Percentiles rank a stretch among this genome's conserved stretches.
phyloP scores from a whole-genome alignment of 1,140 invertebrate species.

The Drosophila kohkoa region DNA sequence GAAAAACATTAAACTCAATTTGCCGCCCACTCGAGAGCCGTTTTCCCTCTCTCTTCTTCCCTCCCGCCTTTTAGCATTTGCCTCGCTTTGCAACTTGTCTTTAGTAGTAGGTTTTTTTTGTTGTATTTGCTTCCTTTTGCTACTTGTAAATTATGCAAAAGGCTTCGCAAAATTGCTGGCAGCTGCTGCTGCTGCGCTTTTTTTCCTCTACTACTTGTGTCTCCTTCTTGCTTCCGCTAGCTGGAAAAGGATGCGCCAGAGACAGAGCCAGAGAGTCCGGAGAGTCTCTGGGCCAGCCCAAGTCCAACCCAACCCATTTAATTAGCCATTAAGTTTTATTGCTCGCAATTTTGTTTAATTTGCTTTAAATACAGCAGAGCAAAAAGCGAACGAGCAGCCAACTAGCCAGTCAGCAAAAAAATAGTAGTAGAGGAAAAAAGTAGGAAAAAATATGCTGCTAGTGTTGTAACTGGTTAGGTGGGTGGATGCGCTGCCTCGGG shows the following conservation, averaged over 20 bases:
- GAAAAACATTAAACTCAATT: conserved; percentile 66
- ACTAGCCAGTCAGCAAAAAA: conserved; percentile 28
- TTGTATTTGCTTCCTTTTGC: conserved; percentile 52
- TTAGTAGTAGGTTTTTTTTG: conserved; percentile 25
- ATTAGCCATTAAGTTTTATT: conserved; percentile 83
- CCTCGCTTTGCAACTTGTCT: conserved; percentile 28
- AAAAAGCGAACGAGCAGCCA: conserved; percentile 35
- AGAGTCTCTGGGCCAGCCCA: conserved; percentile 39
- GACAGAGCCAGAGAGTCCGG: not conserved
- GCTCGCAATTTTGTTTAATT: conserved; percentile 82
- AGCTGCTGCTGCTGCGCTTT: conserved; percentile 58
- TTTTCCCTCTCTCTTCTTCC: not conserved
- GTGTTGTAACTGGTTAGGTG: conserved; percentile 63
- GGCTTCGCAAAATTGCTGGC: conserved; percentile 70
- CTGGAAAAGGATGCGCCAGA: conserved; percentile 39
- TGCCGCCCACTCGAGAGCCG: conserved; percentile 38
- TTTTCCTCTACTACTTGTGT: not conserved
- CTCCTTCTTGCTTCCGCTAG: conserved; percentile 5
- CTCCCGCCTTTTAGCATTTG: not conserved
- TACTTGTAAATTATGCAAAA: conserved; percentile 82
- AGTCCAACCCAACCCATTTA: conserved; percentile 75
- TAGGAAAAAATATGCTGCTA: conserved; percentile 8
- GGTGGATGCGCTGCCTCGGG: conserved; percentile 45
- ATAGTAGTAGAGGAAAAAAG: conserved; percentile 20
- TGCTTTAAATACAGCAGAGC: conserved; percentile 75